Base-by-base conservation (phyloP, 2,797 vertebrate species). In the Mormyrus proboscirostris region DNA sequence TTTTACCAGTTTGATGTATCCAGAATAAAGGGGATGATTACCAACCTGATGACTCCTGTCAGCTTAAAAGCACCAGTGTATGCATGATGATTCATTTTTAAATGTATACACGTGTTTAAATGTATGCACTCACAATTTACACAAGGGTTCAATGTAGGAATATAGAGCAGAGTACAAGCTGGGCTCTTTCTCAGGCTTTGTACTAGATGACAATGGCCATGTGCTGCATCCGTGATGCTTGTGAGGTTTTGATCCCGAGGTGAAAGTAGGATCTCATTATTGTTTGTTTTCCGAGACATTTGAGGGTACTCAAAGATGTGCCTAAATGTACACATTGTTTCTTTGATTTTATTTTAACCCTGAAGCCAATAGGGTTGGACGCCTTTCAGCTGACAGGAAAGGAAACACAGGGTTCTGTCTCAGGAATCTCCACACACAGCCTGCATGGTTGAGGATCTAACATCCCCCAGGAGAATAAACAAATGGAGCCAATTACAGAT, bases 381-480 rank as follows among this genome's bases (percentile, higher is more conserved):
- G 53, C 51, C 25, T 38, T 33, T 38, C 86, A 88, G 55, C 10
- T 88, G 57, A 38, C 86, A 62, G 47, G 38, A 49, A 62, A 22
- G n/a, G 38, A 65, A 6, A 55, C 53, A 5, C 57, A 7, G 57
- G 8, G 47, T 65, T 25, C n/a, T 29, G 38, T 69, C 49, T 47
- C 9, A 49, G 57, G 12, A 29, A 47, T 86, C 38, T 83, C 85
- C 84, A 53, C 6, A 50, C 33, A 38, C 62, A 29, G 33, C 47
- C 69, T 57, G 19, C 62, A 57, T 51, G 47, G 49, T n/a, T 25
- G 57, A 86, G 7, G 44, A 41, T 89, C 84, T 55, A 14, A 7
- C 85, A 25, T n/a, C 62, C 19, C 84, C 84, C 22, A 89, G 59
- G 89, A 89, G 83, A 73, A 51, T 25, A 65, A 86, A 49, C 83